These are phyloP conservation scores for Mixornis gularis DNA, from an alignment of 2,113 vertebrate genomes.

Conservation along the genomic window DNA sequence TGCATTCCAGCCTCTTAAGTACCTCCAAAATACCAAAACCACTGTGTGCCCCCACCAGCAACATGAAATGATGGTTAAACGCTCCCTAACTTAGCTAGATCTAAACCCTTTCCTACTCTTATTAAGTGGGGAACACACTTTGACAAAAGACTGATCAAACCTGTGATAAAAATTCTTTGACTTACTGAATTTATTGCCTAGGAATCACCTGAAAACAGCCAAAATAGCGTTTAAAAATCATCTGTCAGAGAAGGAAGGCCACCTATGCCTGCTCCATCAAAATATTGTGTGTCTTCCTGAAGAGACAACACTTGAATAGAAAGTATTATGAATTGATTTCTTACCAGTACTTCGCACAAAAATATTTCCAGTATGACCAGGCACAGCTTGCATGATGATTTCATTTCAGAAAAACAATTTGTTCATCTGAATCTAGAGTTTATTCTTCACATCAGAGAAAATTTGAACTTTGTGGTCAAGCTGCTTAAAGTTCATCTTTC, in stretches of 20 bases:
- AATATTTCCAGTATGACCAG: not conserved
- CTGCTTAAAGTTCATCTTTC: not conserved
- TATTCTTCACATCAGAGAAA: not conserved
- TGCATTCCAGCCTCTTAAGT: not conserved
- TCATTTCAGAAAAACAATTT: not conserved
- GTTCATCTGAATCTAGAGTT: not conserved
- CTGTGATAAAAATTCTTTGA: not conserved
- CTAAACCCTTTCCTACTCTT: not conserved
- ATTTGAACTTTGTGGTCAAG: not conserved
- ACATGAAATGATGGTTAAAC: not conserved
- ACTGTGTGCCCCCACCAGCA: not conserved
- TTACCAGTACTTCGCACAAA: not conserved
- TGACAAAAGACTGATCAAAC: not conserved
- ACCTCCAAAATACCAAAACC: not conserved
- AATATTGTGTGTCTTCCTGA: not conserved
- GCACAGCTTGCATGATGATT: not conserved
- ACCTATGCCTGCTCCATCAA: not conserved
- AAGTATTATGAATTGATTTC: not conserved
- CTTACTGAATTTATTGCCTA: not conserved
- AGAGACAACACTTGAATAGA: not conserved
- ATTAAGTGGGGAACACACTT: rapidly evolving
- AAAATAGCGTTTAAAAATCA: not conserved
- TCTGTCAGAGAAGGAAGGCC: not conserved
- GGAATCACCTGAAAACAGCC: not conserved
- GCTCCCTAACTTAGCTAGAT: not conserved